phyloP scores from a whole-genome alignment of 53 echinoderm and acorn worm genomes.

The Actinopyga echinites region DNA sequence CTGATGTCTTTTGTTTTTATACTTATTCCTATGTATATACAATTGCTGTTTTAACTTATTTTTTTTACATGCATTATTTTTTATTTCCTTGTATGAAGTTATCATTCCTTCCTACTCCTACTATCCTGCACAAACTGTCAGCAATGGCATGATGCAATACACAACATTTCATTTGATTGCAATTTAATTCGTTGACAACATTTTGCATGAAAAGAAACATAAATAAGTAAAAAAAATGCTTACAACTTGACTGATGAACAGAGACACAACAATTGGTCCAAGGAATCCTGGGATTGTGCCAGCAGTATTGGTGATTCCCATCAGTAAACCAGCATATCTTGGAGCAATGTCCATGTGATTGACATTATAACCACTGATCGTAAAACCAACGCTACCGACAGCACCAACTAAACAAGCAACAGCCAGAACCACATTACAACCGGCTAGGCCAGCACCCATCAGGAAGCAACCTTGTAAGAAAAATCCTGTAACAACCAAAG shows the following conservation, averaged over 20 bases:
- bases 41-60: too few relatives aligned
- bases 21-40: too few relatives aligned
- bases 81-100: too few relatives aligned
- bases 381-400: conserved; percentile 61
- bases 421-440: conserved; percentile 72
- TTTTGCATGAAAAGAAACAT: background rate
- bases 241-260: conserved; percentile 55
- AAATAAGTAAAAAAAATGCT: background rate
- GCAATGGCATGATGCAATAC: too few relatives aligned
- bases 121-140: too few relatives aligned
- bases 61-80: too few relatives aligned
- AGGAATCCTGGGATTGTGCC: conserved; percentile 73
- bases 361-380: conserved; percentile 72
- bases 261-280: conserved; percentile 62
- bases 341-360: conserved; percentile 84
- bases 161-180: background rate
- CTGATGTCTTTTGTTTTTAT: too few relatives aligned
- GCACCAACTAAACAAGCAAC: conserved; percentile 66
- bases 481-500: conserved; percentile 57
- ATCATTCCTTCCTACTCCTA: too few relatives aligned
- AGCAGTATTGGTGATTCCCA: conserved; percentile 70
- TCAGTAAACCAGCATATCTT: conserved; percentile 66
- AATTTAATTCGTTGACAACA: too few relatives aligned
- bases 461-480: conserved; percentile 77
- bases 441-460: conserved; percentile 73